Evolutionary conservation across 2,888 invertebrate genomes (phyloP).

Genomic region (Candidula unifasciata): DNA sequence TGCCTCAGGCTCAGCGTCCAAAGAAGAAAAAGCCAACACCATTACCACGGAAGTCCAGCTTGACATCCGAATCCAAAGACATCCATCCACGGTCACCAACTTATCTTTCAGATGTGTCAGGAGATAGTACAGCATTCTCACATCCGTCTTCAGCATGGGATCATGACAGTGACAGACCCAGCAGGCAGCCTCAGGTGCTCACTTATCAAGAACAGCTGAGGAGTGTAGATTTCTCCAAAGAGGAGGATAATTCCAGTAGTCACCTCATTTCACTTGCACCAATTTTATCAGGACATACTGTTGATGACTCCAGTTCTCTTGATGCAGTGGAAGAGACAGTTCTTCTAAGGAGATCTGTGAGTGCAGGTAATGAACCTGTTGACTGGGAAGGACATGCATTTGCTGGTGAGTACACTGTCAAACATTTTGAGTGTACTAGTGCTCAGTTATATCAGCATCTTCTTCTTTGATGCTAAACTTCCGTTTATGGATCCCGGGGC

Average conservation of each 20-base stretch:
- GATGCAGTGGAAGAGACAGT: conserved; percentile 49
- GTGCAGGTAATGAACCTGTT: conserved; percentile 44
- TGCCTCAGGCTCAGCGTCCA: background rate
- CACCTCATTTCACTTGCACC: background rate
- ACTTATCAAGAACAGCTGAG: background rate
- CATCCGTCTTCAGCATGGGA: background rate
- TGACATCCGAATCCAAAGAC: conserved; percentile 42
- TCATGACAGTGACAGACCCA: background rate
- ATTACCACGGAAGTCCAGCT: conserved; percentile 45
- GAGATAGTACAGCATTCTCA: no score
- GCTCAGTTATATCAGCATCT: no score
- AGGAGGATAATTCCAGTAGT: background rate
- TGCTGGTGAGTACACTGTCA: conserved; percentile 50
- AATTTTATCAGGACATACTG: background rate
- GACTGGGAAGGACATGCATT: conserved; percentile 53
- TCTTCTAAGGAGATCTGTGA: conserved; percentile 51
- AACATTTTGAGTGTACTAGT: background rate
- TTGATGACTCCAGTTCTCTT: conserved; percentile 2
- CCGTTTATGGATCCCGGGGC: no score
- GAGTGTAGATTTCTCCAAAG: background rate
- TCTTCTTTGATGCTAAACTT: no score
- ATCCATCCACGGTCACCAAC: background rate
- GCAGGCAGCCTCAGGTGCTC: background rate
- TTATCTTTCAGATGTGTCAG: background rate
- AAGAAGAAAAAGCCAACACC: conserved; percentile 38